These are phyloP conservation scores for Erithacus rubecula DNA, from an alignment of 2,797 vertebrate genomes.

Conservation along the genomic window DNA sequence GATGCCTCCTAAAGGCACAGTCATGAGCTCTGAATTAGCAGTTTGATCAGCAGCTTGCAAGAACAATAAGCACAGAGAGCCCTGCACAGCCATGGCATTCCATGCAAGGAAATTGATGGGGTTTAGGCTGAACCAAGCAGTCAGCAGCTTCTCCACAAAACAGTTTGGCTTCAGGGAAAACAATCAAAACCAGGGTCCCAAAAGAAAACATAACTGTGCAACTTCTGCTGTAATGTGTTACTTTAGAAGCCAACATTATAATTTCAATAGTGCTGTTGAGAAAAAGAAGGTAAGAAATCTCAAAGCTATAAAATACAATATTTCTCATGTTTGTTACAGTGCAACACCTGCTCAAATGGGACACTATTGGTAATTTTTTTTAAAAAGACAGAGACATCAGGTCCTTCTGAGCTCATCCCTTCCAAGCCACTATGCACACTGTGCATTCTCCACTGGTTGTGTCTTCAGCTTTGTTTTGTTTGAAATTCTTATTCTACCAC, in stretches of 20 bases:
- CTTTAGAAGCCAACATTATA: background rate
- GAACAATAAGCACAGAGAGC: background rate
- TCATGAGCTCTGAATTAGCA: background rate
- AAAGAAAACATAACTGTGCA: background rate
- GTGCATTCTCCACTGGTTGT: background rate
- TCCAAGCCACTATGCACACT: background rate
- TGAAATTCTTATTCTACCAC: background rate
- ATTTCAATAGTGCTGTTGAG: background rate
- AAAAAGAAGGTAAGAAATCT: background rate
- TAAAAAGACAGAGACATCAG: background rate
- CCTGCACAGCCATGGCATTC: background rate
- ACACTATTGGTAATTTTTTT: background rate
- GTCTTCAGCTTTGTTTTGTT: constrained; percentile 12
- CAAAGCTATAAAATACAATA: background rate
- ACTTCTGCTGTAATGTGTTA: background rate
- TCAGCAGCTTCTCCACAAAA: background rate
- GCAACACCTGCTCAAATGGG: background rate
- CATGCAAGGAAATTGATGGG: background rate
- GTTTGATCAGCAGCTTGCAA: background rate
- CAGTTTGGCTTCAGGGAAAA: background rate
- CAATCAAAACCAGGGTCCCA: background rate
- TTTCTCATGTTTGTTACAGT: background rate
- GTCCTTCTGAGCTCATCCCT: background rate
- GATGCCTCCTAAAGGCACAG: background rate
- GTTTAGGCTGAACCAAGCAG: background rate